These are phyloP conservation scores for Poeciliopsis infans DNA, from an alignment of 2,797 vertebrate genomes.

Conservation along the genomic window DNA sequence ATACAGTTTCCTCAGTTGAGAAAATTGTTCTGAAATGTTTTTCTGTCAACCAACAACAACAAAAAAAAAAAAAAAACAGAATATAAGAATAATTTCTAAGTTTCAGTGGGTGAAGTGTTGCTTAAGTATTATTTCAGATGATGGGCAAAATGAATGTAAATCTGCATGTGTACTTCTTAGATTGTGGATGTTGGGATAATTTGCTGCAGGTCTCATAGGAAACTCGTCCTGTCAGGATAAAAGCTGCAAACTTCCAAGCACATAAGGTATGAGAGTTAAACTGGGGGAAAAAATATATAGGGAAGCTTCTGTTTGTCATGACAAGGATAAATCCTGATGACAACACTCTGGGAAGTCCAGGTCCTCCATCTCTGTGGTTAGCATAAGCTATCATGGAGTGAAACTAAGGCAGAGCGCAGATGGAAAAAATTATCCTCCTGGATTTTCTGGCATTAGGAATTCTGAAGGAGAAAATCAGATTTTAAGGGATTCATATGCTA, in stretches of 20 bases:
- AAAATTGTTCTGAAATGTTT: not conserved
- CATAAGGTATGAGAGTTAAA: not conserved
- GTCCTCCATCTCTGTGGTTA: slow-evolving; percentile 35
- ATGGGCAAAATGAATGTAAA: not conserved
- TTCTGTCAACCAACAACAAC: not conserved
- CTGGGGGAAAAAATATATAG: slow-evolving; percentile 12
- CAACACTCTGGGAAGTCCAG: slow-evolving; percentile 25
- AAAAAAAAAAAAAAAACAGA: not conserved
- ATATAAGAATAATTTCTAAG: not conserved
- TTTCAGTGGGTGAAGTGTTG: not conserved
- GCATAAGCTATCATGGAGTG: slow-evolving; percentile 29
- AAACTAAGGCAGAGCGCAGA: slow-evolving; percentile 50
- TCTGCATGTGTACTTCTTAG: not conserved
- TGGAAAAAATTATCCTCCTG: slow-evolving; percentile 40
- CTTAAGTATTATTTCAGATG: not conserved
- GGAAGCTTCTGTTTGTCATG: slow-evolving; percentile 9
- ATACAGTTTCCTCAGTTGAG: not conserved
- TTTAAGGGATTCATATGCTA: slow-evolving; percentile 31
- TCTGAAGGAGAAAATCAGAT: slow-evolving; percentile 22
- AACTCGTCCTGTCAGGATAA: slow-evolving; percentile 16
- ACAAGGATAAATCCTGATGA: slow-evolving; percentile 37
- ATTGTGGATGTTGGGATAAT: not conserved
- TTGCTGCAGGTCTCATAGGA: not conserved
- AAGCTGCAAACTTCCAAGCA: not conserved
- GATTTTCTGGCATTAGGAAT: slow-evolving; percentile 45